phyloP scores from a whole-genome alignment of 2,888 invertebrate genomes.

The Caenorhabditis doughertyi region DNA sequence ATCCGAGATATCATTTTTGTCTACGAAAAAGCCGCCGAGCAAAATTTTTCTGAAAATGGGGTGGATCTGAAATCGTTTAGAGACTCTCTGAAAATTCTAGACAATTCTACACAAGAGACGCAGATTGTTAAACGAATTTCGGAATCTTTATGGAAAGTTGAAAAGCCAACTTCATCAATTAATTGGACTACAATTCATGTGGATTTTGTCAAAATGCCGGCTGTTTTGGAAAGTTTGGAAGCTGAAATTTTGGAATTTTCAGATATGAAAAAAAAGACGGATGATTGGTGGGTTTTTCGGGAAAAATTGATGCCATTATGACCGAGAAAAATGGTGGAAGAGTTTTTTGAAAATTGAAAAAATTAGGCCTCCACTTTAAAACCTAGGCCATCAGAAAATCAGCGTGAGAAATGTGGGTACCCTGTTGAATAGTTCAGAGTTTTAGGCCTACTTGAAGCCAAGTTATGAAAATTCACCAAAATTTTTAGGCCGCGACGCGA shows the following conservation, averaged over 20 bases:
- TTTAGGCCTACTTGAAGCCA: no score
- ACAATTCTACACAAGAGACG: not conserved
- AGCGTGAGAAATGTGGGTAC: no score
- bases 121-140: not conserved
- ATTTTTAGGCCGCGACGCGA: no score
- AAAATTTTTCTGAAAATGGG: not conserved
- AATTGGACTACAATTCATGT: conserved; percentile 8
- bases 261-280: not conserved
- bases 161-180: not conserved
- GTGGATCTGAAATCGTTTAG: not conserved
- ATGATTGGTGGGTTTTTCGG: conserved; percentile 10
- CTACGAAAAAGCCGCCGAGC: conserved; percentile 11
- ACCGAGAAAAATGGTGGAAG: no score
- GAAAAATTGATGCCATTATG: no score
- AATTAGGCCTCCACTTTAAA: no score
- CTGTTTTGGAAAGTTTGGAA: not conserved
- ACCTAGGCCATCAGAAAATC: no score
- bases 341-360: no score
- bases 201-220: conserved; percentile 12
- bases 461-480: no score
- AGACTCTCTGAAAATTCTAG: conserved; percentile 5
- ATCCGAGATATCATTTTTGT: conserved; percentile 15
- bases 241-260: conserved; percentile 15
- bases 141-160: not conserved
- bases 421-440: no score